Evolutionary conservation across 2,888 invertebrate genomes (phyloP).

Genomic region (Trissonchulus latispiculum): DNA sequence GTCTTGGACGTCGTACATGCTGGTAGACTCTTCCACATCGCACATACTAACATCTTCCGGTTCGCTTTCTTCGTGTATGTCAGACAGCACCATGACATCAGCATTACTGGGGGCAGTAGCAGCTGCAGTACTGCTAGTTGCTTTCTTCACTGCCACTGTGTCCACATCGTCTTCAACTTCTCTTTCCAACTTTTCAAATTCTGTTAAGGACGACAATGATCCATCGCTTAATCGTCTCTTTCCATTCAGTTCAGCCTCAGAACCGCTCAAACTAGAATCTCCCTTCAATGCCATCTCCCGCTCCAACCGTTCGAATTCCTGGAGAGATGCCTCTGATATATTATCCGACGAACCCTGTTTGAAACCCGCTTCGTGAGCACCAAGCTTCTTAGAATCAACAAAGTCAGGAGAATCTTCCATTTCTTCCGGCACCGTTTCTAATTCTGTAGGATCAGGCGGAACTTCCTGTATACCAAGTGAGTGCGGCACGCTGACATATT

Average conservation of each 20-base stretch:
- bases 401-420: not conserved
- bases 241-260: conserved; percentile 32
- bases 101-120: not conserved
- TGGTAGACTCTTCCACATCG: conserved; percentile 39
- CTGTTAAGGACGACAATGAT: conserved; percentile 15
- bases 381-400: not conserved
- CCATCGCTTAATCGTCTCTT: conserved; percentile 1
- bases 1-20: not conserved
- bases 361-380: not conserved
- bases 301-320: conserved; percentile 41
- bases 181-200: conserved; percentile 37
- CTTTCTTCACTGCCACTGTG: not conserved
- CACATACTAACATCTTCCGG: conserved; percentile 41
- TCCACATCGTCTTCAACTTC: conserved; percentile 30
- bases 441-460: conserved; percentile 37
- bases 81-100: conserved; percentile 41
- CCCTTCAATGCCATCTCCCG: conserved; percentile 29
- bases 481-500: not conserved
- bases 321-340: conserved; percentile 23
- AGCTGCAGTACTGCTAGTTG: conserved; percentile 19
- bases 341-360: conserved; percentile 23
- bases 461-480: conserved; percentile 27
- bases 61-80: conserved; percentile 40
- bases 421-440: conserved; percentile 25
- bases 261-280: conserved; percentile 33